Evolutionary conservation across 2,797 vertebrate genomes (phyloP), one percentile per base, ranked within the genome.

Genomic region (Crocidura indochinensis): DNA sequence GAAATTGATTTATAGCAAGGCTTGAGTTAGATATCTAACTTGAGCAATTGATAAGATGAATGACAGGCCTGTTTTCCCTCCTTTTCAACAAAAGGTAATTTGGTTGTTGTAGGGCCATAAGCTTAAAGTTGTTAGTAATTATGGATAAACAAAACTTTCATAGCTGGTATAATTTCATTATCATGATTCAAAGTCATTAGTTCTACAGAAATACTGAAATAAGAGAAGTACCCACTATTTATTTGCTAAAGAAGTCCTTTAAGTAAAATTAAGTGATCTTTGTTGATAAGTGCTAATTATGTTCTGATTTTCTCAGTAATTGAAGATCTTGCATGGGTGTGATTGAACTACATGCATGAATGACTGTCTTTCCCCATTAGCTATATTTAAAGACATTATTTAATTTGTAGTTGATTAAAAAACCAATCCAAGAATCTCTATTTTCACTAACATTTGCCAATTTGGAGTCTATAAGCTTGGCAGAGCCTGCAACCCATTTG

Each of bases 311-410:
- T 62, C 71, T 27, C 14, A 24, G 29, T 38, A 92, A 84, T 26
- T 95, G 74, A 90, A 92, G 84, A 73, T 60, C 12, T 0, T 78
- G 6, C 20, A 67, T 94, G 69, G 56, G 4, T 79, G 77, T 91
- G 68, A 64, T 69, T 75, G 78, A 69, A 91, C 64, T 60, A 29
- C 44, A 46, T 7, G 46, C 8, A 10, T 84, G 82, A 76, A 49
- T 93, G 92, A 68, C 44, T 85, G 46, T 11, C 68, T 60, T 60
- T 17, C 56, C 14, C 56, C 56, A 20, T 20, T 86, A 51, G 22
- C 72, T n/a, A 17, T 87, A 74, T 91, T 94, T 85, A 84, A 76
- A 87, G 60, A 60, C 56, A 46, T 47, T 91, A 26, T 95, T 84
- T 81, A 60, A 76, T 91, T 84, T 78, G 38, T 53, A 68, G 71